Conservation (phyloP, 2,888 invertebrate genomes). For the Pasiphila rectangulata region DNA sequence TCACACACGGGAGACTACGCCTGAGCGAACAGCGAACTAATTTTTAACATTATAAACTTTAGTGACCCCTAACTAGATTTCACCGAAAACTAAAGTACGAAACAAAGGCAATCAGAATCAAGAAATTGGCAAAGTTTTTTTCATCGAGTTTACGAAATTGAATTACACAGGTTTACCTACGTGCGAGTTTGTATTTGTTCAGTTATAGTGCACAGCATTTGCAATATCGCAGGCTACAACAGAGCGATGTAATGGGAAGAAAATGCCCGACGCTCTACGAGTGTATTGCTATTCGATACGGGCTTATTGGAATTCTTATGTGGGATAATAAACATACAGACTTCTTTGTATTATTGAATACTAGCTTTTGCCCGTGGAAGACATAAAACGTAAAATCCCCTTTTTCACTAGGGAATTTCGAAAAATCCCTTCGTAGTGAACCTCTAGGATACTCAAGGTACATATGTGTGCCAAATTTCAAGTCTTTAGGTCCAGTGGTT, state of each 20-base stretch:
- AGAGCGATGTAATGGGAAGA: slow-evolving; percentile 58
- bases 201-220: slow-evolving; percentile 59
- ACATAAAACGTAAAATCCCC: no score
- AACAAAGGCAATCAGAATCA: slow-evolving; percentile 5
- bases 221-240: slow-evolving; percentile 61
- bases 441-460: no score
- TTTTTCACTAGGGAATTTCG: no score
- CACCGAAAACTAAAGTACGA: slow-evolving; percentile 4
- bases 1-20: neutral
- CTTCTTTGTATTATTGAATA: slow-evolving; percentile 28
- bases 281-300: slow-evolving; percentile 63
- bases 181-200: slow-evolving; percentile 9
- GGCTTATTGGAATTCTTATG: slow-evolving; percentile 69
- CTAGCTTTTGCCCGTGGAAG: no score
- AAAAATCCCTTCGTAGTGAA: no score
- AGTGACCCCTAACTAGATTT: neutral
- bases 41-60: neutral
- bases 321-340: slow-evolving; percentile 46
- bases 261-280: slow-evolving; percentile 59
- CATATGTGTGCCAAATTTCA: no score
- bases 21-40: neutral
- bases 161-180: slow-evolving; percentile 10
- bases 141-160: slow-evolving; percentile 7
- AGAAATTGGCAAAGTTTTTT: slow-evolving; percentile 4
- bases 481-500: no score